These are phyloP conservation scores for Romanogobio albipinnatus DNA, from an alignment of 2,113 vertebrate species.

Conservation along the genomic window DNA sequence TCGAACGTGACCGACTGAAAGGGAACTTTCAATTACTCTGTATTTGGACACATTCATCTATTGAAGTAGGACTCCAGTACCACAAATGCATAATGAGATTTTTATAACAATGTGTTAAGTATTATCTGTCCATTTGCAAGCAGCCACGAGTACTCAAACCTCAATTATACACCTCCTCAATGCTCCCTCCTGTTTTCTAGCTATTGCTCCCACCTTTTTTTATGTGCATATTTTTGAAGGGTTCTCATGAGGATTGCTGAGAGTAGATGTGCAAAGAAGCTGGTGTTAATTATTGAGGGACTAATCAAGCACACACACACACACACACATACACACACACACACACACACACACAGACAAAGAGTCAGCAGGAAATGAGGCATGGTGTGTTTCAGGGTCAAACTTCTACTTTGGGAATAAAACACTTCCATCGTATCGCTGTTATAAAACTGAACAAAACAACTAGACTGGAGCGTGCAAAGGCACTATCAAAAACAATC, in stretches of 20 bases:
- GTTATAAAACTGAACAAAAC: constrained; percentile 4
- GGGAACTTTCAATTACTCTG: constrained; percentile 27
- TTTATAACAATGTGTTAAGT: constrained; percentile 34
- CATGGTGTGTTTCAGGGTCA: constrained; percentile 28
- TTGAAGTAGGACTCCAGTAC: constrained; percentile 3
- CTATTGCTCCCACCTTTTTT: not conserved
- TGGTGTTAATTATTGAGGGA: constrained; percentile 60
- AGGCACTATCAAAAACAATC: not conserved
- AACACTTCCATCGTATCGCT: constrained; percentile 2
- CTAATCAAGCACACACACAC: constrained; percentile 45
- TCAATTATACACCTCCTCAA: constrained; percentile 20
- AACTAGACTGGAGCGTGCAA: not conserved
- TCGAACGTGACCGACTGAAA: too few relatives aligned
- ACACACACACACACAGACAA: constrained; percentile 19
- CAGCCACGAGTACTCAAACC: not conserved
- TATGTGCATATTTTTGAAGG: constrained; percentile 32
- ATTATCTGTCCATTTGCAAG: constrained; percentile 24
- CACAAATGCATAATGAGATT: constrained; percentile 21
- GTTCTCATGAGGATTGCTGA: constrained; percentile 42
- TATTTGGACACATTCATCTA: constrained; percentile 34
- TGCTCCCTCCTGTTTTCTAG: not conserved
- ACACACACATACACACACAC: too few relatives aligned
- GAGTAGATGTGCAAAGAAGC: constrained; percentile 49
- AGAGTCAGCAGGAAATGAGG: constrained; percentile 24
- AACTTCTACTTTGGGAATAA: constrained; percentile 6